Base-by-base conservation (phyloP, 2,797 vertebrate genomes). In the Helicolenus hilgendorfi region DNA sequence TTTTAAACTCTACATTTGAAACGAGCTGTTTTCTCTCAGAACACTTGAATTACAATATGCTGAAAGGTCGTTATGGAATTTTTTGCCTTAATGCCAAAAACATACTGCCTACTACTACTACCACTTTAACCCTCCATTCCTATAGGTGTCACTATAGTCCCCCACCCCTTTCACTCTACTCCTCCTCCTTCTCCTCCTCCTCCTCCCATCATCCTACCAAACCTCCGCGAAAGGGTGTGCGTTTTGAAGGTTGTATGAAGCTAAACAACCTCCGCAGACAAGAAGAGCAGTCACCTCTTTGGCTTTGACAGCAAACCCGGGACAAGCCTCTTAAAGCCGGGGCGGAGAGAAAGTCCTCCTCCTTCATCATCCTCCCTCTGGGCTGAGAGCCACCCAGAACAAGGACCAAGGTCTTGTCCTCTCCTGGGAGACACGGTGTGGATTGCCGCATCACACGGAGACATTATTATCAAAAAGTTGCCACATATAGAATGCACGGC, bases 71-170 rank as follows among this genome's bases (percentile, higher is more conserved):
- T 41, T 41, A 41, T 45, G 41, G 41, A 45, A 45, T 45, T 45
- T 18, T 18, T 45, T 45, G 41, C 14, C 14, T 18, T 45, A 18
- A 45, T 45, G 14, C 41, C 15, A 45, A 45, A 45, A 45, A 45
- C 0, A 45, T 3, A 45, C 41, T 45, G 6, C 6, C 15, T 45
- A 45, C 41, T 41, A 45, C 41, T 41, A 15, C 38, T 45, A 18
- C 41, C 41, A 59, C 6, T 24, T 63, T 67, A 20, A 89, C n/a
- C 96, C 97, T 97, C 97, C 97, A 78, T 87, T 87, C 94, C 97
- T 91, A 81, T 94, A 96, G 96, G 95, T 95, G 97, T 94, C 97
- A 91, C 97, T 97, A 75, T 86, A 84, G 84, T 80, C 63, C 75
- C 86, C 72, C 64, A 49, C 55, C 8, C 80, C 64, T 53, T 70